Evolutionary conservation across 2,113 vertebrate genomes (phyloP), one percentile per base, ranked within the genome.

Genomic region (Tupaia chinensis): DNA sequence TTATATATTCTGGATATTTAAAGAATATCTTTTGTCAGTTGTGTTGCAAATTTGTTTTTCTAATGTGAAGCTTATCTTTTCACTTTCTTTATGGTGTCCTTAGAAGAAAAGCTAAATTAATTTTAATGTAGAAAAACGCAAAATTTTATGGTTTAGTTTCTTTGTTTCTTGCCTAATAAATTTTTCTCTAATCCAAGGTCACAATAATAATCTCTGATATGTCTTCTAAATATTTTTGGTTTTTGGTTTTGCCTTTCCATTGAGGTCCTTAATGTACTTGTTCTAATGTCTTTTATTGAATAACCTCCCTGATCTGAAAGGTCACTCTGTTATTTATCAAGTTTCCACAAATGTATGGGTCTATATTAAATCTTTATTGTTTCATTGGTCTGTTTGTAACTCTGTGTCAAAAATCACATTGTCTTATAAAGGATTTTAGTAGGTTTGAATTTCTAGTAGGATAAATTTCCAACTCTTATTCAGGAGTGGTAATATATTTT

Each of bases 381-480:
- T 73, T 54, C 73, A 7, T 66, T 79, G 13, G n/a, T 82, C 68
- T 87, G 14, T 72, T 66, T 86, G 56, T 85, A 84, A 77, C 25
- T 80, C 27, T 68, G 29, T 54, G 19, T 10, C 68, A 92, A 60
- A 34, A 34, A 78, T 60, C 27, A 84, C 25, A 87, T 44, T 93
- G 63, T 90, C 61, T 89, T 96, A 78, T 96, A 78, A 81, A 91
- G 58, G 69, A 88, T 66, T 85, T 94, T 79, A n/a, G 20, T 32
- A 70, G 78, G 23, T 58, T 96, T 90, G 91, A 29, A 73, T 92
- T 85, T 81, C 68, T 77, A 9, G 34, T 79, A 94, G 23, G 7
- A 3, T 89, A 89, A 94, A 85, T 82, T 4, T 4, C 69, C 44
- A 91, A 11, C 14, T 92, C 68, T 84, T 94, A 63, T 65, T 96